Evolutionary conservation across 2,888 invertebrate genomes (phyloP).

Genomic region (Oligia fasciuncula): DNA sequence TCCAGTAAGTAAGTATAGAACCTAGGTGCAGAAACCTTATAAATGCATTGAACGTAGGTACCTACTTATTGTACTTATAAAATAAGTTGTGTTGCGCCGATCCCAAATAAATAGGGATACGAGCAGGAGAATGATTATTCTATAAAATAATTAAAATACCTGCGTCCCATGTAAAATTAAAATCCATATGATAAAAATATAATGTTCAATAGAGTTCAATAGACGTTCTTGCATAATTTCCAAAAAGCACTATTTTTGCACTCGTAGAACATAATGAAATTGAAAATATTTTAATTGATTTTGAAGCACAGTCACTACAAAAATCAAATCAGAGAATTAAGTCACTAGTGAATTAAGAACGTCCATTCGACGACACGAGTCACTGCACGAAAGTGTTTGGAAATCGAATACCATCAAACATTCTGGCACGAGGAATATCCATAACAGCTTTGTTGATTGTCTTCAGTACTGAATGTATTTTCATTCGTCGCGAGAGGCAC

Average conservation of each 20-base stretch:
- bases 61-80: not conserved
- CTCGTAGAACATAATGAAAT: slow-evolving; percentile 70
- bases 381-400: slow-evolving; percentile 63
- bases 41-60: not conserved
- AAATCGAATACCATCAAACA: slow-evolving; percentile 72
- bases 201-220: slow-evolving; percentile 54
- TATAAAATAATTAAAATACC: slow-evolving; percentile 61
- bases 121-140: not conserved
- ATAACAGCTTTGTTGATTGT: slow-evolving; percentile 86
- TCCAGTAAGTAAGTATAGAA: not conserved
- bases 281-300: slow-evolving; percentile 24
- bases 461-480: slow-evolving; percentile 75
- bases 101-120: not conserved
- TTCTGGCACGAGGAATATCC: slow-evolving; percentile 78
- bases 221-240: slow-evolving; percentile 73
- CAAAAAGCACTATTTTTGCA: slow-evolving; percentile 62
- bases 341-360: slow-evolving; percentile 31
- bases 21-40: not conserved
- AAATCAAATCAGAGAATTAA: slow-evolving; percentile 20
- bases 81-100: not conserved
- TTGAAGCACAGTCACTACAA: slow-evolving; percentile 39
- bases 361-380: slow-evolving; percentile 34
- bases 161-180: slow-evolving; percentile 65
- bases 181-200: slow-evolving; percentile 58
- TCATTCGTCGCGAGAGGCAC: slow-evolving; percentile 75